Conservation (phyloP, 2,888 invertebrate species). For the Acanthacorydalis orientalis region DNA sequence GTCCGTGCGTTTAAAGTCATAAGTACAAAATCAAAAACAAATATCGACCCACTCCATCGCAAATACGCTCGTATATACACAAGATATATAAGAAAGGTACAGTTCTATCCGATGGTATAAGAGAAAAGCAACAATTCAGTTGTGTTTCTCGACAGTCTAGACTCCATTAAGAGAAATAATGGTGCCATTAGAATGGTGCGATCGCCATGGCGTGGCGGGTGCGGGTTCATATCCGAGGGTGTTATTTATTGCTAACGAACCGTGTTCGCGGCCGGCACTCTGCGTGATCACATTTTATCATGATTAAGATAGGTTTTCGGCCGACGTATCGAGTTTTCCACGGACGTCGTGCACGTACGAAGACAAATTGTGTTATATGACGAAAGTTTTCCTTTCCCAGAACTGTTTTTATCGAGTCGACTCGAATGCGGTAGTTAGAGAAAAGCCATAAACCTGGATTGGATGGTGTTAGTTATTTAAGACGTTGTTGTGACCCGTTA, state of each 20-base stretch:
- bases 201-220: background rate
- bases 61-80: too few species aligned
- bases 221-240: background rate
- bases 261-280: background rate
- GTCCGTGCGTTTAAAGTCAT: too few species aligned
- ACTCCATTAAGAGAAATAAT: conserved; percentile 6
- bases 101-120: background rate
- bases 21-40: too few species aligned
- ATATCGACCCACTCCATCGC: too few species aligned
- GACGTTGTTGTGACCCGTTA: too few species aligned
- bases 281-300: conserved; percentile 1
- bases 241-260: conserved; percentile 1
- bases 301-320: background rate
- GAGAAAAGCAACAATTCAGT: background rate
- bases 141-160: conserved; percentile 1
- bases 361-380: too few species aligned
- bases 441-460: too few species aligned
- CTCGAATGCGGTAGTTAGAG: too few species aligned
- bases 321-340: background rate
- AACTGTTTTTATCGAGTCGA: too few species aligned
- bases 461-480: too few species aligned
- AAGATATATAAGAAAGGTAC: too few species aligned
- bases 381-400: too few species aligned
- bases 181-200: conserved; percentile 1
- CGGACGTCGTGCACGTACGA: background rate